These are phyloP conservation scores for Heliconius charithonia DNA, from an alignment of 2,888 invertebrate species.

Conservation along the genomic window DNA sequence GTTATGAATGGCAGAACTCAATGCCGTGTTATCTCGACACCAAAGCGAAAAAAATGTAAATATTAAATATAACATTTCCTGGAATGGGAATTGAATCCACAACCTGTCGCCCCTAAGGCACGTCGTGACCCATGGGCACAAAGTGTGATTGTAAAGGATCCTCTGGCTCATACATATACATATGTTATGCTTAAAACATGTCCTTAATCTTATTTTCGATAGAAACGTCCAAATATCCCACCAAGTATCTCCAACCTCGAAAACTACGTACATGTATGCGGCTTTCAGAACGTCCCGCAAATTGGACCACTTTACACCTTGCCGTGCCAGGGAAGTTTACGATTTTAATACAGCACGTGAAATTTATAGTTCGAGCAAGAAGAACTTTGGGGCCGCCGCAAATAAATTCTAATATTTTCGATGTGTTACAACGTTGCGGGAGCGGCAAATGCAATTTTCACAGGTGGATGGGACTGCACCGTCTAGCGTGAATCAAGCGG, in stretches of 20 bases:
- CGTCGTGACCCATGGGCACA: too few relatives aligned
- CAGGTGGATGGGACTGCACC: constrained; percentile 62
- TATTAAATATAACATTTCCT: too few relatives aligned
- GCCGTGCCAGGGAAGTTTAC: constrained; percentile 45
- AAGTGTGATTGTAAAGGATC: too few relatives aligned
- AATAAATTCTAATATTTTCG: constrained; percentile 55
- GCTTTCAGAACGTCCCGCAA: constrained; percentile 33
- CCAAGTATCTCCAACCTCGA: constrained; percentile 7
- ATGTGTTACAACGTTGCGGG: constrained; percentile 51
- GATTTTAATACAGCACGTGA: constrained; percentile 49
- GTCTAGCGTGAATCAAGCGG: constrained; percentile 53
- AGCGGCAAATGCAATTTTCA: constrained; percentile 74
- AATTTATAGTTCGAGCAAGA: constrained; percentile 47
- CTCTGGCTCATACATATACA: too few relatives aligned
- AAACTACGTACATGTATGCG: constrained; percentile 20
- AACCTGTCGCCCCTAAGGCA: too few relatives aligned
- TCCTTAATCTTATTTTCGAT: neutral
- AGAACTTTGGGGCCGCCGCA: constrained; percentile 45
- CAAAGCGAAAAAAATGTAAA: too few relatives aligned
- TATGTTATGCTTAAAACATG: neutral
- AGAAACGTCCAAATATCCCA: neutral
- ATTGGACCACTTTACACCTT: constrained; percentile 37
- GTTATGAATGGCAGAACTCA: too few relatives aligned
- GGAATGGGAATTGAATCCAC: too few relatives aligned
- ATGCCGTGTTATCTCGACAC: too few relatives aligned